A percentile compares a stretch with the other conserved stretches of the same genome.
Evolutionary conservation across 2,797 vertebrate genomes (phyloP).

Genomic region (Babyrousa celebensis): DNA sequence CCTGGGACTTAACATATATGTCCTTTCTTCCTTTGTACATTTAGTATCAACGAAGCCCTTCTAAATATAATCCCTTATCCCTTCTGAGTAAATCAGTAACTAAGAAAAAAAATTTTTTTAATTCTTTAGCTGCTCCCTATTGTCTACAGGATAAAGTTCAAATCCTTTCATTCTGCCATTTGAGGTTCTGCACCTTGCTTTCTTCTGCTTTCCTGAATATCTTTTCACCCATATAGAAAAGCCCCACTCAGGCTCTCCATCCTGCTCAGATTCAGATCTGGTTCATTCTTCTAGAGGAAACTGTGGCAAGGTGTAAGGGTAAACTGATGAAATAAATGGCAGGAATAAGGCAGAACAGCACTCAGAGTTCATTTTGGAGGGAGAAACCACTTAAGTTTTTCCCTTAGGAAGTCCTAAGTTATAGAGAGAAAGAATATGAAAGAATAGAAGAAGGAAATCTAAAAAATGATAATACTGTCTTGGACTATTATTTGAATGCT

Average conservation of each 20-base stretch:
- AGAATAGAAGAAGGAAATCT: not conserved
- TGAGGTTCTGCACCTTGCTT: not conserved
- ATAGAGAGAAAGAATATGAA: slow-evolving; percentile 19
- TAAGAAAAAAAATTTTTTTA: not conserved
- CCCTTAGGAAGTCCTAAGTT: not conserved
- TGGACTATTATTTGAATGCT: not conserved
- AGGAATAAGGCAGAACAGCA: not conserved
- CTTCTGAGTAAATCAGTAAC: slow-evolving; percentile 30
- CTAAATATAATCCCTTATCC: not conserved
- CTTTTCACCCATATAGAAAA: not conserved
- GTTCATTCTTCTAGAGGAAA: not conserved
- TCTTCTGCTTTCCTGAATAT: not conserved
- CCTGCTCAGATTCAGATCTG: not conserved
- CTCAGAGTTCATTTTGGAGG: not conserved
- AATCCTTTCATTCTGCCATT: not conserved
- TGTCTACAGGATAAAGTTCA: not conserved
- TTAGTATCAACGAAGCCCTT: not conserved
- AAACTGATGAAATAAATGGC: not conserved
- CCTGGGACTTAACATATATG: not conserved
- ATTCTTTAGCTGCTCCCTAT: not conserved
- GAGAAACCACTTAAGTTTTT: slow-evolving; percentile 5
- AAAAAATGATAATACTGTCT: not conserved
- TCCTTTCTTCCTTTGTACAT: not conserved
- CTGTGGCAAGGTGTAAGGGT: not conserved
- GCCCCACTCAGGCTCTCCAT: not conserved